These are phyloP conservation scores for Hydrocynus forskahlii DNA, from an alignment of 2,797 vertebrate genomes.

Conservation along the genomic window DNA sequence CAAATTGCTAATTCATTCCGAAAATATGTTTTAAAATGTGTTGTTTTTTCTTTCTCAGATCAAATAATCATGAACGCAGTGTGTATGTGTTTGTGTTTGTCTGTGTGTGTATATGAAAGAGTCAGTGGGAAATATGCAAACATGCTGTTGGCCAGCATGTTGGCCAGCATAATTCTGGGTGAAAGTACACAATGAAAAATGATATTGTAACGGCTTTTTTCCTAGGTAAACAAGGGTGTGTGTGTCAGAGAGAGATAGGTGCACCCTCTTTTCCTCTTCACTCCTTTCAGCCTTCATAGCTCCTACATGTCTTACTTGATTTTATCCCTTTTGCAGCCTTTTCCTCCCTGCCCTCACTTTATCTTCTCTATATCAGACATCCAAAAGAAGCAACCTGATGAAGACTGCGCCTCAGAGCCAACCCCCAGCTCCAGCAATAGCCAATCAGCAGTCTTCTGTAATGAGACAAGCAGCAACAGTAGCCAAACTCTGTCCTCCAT, in stretches of 20 bases:
- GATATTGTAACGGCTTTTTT: neutral
- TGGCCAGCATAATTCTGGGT: neutral
- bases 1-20: too few species aligned
- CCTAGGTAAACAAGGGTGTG: slow-evolving; percentile 23
- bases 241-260: slow-evolving; percentile 9
- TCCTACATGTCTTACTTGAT: neutral
- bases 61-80: too few species aligned
- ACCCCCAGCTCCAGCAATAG: slow-evolving; percentile 86
- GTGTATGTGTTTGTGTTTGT: too few species aligned
- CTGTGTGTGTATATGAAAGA: too few species aligned
- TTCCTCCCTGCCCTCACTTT: neutral
- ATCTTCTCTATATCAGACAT: slow-evolving; percentile 79
- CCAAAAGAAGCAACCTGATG: slow-evolving; percentile 93
- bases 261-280: neutral
- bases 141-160: too few species aligned
- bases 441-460: slow-evolving; percentile 93
- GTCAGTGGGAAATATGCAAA: too few species aligned
- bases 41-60: too few species aligned
- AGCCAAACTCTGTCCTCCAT: slow-evolving; percentile 85
- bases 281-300: neutral
- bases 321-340: neutral
- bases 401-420: slow-evolving; percentile 90
- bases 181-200: neutral
- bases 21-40: too few species aligned
- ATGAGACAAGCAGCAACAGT: slow-evolving; percentile 90